Percentiles rank a stretch among this genome's conserved stretches.
These are phyloP conservation scores for Avahi laniger DNA, from an alignment of 2,797 vertebrate species.

Conservation along the genomic window DNA sequence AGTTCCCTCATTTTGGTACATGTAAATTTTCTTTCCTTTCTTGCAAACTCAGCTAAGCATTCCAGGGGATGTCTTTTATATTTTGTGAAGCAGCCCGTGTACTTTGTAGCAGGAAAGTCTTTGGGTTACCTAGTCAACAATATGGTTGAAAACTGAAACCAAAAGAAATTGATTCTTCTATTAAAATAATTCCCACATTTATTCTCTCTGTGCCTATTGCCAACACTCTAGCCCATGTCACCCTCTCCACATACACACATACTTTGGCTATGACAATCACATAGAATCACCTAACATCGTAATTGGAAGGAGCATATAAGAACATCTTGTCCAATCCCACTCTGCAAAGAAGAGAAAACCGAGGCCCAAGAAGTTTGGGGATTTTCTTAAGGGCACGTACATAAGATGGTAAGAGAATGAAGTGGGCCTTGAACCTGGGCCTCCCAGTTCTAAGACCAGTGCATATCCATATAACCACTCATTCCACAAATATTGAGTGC, in stretches of 20 bases:
- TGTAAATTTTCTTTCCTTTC: conserved; percentile 10
- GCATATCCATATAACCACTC: neutral
- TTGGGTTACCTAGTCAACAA: neutral
- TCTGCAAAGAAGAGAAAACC: neutral
- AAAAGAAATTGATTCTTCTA: neutral
- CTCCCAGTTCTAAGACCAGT: neutral
- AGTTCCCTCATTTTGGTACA: neutral
- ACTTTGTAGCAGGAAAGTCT: conserved; percentile 18
- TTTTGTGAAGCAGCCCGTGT: neutral
- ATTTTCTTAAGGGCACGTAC: neutral
- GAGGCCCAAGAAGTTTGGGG: neutral
- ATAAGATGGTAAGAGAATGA: neutral
- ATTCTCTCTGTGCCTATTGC: neutral
- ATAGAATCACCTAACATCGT: neutral
- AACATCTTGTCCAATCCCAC: neutral
- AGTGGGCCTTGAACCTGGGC: neutral
- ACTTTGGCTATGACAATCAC: neutral
- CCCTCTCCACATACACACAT: neutral
- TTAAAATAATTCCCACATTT: conserved; percentile 30
- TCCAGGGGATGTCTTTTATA: neutral
- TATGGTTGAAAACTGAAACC: conserved; percentile 33
- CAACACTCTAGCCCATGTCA: neutral
- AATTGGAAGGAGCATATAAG: conserved; percentile 4
- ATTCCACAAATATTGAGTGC: neutral
- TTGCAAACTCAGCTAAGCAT: conserved; percentile 34